A percentile compares a stretch with the other conserved stretches of the same genome.
Evolutionary conservation across 2,888 invertebrate species (phyloP).

Genomic region (Heteromurus nitidus): DNA sequence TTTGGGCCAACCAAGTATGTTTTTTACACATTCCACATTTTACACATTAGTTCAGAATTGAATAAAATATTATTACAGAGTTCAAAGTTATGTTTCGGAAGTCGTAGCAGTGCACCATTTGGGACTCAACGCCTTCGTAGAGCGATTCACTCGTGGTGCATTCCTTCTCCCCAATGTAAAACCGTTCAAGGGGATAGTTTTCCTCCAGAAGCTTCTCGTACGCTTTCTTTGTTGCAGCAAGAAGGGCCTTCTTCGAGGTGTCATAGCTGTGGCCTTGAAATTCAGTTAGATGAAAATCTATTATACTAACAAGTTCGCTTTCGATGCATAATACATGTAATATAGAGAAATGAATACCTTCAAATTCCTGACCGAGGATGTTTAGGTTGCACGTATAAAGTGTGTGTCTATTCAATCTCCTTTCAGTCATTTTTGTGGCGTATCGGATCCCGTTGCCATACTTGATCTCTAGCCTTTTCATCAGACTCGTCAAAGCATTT

Average conservation of each 20-base stretch:
- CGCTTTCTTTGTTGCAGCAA: slow-evolving; percentile 29
- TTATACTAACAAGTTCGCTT: too few species aligned
- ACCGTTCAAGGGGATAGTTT: slow-evolving; percentile 12
- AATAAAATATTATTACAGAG: too few species aligned
- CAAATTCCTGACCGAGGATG: background rate
- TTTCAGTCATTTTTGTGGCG: background rate
- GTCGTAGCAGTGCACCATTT: slow-evolving; percentile 4
- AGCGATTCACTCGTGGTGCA: too few species aligned
- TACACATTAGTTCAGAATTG: too few species aligned
- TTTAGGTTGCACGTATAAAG: background rate
- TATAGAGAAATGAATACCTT: too few species aligned
- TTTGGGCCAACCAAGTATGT: too few species aligned
- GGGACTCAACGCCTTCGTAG: background rate
- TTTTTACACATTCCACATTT: too few species aligned
- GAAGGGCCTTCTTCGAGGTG: too few species aligned
- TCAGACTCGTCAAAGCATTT: background rate
- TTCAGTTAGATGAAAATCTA: too few species aligned
- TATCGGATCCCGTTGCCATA: background rate
- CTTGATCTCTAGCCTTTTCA: background rate
- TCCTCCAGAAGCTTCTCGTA: slow-evolving; percentile 36
- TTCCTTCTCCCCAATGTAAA: slow-evolving; percentile 14
- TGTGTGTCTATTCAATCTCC: background rate
- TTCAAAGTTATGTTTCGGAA: too few species aligned
- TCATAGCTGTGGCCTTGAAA: too few species aligned
- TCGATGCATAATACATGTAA: too few species aligned